Evolutionary conservation across 2,113 vertebrate genomes (phyloP).

Genomic region (Lampris incognitus): DNA sequence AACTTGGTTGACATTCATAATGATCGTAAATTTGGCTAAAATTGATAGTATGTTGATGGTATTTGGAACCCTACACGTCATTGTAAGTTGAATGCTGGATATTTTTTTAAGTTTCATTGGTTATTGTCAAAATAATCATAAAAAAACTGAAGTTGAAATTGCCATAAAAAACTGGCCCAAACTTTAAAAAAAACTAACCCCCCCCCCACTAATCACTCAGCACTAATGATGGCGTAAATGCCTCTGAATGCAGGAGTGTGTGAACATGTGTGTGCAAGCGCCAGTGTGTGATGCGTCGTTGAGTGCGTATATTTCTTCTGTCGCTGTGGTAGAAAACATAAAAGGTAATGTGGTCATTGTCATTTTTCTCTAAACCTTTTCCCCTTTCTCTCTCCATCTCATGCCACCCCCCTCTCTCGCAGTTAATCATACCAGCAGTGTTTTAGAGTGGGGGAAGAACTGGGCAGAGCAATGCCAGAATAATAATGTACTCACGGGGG

Average conservation of each 20-base stretch:
- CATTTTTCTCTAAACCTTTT: neutral
- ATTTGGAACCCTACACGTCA: too few species aligned
- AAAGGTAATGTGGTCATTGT: constrained; percentile 43
- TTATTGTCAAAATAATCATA: too few species aligned
- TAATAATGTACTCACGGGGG: neutral
- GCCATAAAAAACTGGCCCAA: too few species aligned
- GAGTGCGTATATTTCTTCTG: constrained; percentile 16
- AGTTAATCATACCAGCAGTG: neutral
- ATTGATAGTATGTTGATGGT: too few species aligned
- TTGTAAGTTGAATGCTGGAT: too few species aligned
- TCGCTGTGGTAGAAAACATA: constrained; percentile 11
- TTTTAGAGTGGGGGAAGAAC: neutral
- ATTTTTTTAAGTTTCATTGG: too few species aligned
- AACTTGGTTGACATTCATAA: too few species aligned
- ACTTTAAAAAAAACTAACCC: too few species aligned
- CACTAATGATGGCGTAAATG: too few species aligned
- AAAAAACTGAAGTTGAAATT: too few species aligned
- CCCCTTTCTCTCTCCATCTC: neutral
- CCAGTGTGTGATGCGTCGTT: neutral
- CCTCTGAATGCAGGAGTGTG: neutral
- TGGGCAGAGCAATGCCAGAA: constrained; percentile 20
- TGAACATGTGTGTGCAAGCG: neutral
- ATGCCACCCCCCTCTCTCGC: constrained; percentile 13
- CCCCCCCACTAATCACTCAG: too few species aligned
- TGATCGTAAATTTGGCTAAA: too few species aligned